A percentile compares a stretch with the other conserved stretches of the same genome.
phyloP scores from a whole-genome alignment of 2,113 vertebrate genomes.

The Onychostoma macrolepis region DNA sequence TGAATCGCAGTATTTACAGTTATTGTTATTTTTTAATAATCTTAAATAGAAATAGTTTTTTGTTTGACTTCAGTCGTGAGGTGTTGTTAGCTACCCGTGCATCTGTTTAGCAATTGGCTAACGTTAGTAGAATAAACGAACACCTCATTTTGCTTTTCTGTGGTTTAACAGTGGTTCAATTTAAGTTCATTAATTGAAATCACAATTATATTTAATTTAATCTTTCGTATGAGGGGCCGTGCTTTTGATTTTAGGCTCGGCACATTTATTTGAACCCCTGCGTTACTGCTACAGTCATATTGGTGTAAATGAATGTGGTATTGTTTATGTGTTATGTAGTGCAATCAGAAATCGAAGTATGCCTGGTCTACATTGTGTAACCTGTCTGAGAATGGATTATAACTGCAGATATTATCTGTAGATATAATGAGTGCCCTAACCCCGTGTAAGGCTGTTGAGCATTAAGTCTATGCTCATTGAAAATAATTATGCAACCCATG shows the following conservation, averaged over 20 bases:
- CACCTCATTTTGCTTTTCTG: neutral
- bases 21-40: neutral
- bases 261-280: neutral
- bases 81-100: neutral
- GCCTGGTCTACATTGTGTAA: neutral
- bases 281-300: neutral
- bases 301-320: neutral
- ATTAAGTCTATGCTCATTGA: neutral
- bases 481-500: neutral
- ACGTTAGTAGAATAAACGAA: neutral
- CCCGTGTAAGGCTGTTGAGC: neutral
- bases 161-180: neutral
- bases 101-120: conserved; percentile 11
- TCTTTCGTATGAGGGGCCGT: neutral
- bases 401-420: neutral
- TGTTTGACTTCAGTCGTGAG: neutral
- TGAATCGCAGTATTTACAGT: neutral
- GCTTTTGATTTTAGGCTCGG: neutral
- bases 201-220: neutral
- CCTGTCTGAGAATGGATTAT: neutral
- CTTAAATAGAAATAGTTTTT: neutral
- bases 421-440: too few relatives aligned
- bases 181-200: neutral
- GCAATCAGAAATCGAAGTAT: neutral
- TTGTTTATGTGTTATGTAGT: neutral